Conservation (phyloP, 2,113 vertebrate genomes). For the Chloroceryle aenea region DNA sequence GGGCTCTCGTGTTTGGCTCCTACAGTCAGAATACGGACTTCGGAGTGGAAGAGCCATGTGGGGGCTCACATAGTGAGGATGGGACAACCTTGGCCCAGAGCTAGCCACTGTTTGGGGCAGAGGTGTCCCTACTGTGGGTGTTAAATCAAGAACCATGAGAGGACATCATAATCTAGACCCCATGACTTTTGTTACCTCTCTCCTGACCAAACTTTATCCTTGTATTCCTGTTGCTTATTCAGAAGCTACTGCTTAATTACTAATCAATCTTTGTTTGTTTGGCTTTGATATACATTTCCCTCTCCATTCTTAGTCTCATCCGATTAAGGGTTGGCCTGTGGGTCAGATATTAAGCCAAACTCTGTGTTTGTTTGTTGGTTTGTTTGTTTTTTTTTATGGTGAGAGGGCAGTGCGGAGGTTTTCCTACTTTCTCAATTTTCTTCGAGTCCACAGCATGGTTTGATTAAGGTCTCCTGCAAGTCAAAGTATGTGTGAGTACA, state of each 20-base stretch:
- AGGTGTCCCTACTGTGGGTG: not conserved
- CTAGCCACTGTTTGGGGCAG: no score
- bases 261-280: not conserved
- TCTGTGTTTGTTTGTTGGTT: not conserved
- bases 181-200: not conserved
- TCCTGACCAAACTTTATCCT: not conserved
- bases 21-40: accelerated
- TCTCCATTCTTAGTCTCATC: not conserved
- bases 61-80: not conserved
- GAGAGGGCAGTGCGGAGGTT: not conserved
- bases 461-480: not conserved
- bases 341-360: not conserved
- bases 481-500: not conserved
- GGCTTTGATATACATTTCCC: not conserved
- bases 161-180: not conserved
- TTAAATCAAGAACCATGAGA: not conserved
- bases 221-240: not conserved
- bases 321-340: not conserved
- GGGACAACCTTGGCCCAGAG: not conserved
- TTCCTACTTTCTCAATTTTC: not conserved
- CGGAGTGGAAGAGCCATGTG: accelerated
- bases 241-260: not conserved
- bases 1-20: not conserved
- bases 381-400: not conserved
- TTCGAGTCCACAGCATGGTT: not conserved